These are phyloP conservation scores for Netelia inedita DNA, from an alignment of 2,888 invertebrate genomes.

Conservation along the genomic window DNA sequence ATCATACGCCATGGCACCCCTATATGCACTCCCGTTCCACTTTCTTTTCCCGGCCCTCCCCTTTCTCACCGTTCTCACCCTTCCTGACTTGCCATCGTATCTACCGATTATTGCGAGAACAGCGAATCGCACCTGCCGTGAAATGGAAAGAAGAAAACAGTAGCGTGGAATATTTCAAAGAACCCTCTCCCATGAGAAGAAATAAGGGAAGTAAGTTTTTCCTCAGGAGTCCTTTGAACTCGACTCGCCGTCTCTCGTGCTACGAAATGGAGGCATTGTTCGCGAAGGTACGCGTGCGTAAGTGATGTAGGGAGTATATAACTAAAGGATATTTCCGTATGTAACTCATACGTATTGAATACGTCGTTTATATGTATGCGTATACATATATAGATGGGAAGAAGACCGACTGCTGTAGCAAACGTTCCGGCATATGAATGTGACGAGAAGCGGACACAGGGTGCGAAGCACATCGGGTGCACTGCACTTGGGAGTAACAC, in stretches of 20 bases:
- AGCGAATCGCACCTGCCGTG: background rate
- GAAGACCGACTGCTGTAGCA: background rate
- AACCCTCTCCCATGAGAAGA: background rate
- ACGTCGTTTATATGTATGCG: background rate
- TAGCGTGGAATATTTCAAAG: constrained; percentile 31
- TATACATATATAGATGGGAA: background rate
- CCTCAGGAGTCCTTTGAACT: constrained; percentile 4
- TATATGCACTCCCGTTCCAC: background rate
- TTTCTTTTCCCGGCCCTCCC: constrained; percentile 2
- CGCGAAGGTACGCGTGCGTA: background rate
- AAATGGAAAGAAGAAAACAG: constrained; percentile 13
- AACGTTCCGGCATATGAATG: constrained; percentile 48
- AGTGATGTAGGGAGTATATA: background rate
- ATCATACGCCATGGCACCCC: constrained; percentile 52
- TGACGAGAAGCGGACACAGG: constrained; percentile 11
- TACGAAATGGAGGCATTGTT: background rate
- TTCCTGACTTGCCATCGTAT: background rate
- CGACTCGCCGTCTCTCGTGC: background rate
- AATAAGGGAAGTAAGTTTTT: background rate
- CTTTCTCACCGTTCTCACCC: background rate
- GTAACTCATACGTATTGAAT: background rate
- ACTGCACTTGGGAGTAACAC: constrained; percentile 7
- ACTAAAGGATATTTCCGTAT: background rate
- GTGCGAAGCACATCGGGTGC: background rate
- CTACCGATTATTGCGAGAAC: constrained; percentile 23